Conservation (phyloP, 2,888 invertebrate genomes). For the Ptychoptera contaminata region DNA sequence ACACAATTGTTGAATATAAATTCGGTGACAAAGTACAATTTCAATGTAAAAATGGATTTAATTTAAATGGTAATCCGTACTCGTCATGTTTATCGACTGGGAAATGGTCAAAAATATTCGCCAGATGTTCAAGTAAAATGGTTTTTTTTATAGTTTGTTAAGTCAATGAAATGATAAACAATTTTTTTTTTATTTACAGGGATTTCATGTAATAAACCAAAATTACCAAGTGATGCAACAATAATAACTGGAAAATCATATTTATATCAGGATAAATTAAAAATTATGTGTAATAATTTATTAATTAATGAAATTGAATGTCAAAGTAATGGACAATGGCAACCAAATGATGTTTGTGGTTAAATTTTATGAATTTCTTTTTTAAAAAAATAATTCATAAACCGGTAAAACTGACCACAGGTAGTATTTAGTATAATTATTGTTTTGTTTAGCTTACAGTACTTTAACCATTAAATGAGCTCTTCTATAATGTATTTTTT, state of each 20-base stretch:
- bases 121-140: constrained; percentile 34
- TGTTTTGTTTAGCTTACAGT: too few species aligned
- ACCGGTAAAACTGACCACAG: too few species aligned
- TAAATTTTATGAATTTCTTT: neutral
- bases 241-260: constrained; percentile 33
- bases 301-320: constrained; percentile 18
- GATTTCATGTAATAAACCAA: constrained; percentile 36
- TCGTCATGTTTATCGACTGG: constrained; percentile 32
- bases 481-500: too few species aligned
- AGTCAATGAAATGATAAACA: neutral
- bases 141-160: neutral
- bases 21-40: constrained; percentile 31
- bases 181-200: constrained; percentile 20
- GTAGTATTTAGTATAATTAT: too few species aligned
- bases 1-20: constrained; percentile 15
- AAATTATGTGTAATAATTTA: constrained; percentile 17
- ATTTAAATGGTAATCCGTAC: constrained; percentile 29
- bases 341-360: constrained; percentile 9
- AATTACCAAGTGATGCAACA: constrained; percentile 23
- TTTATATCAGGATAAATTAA: constrained; percentile 32
- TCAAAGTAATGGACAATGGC: constrained; percentile 19
- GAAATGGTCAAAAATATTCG: constrained; percentile 34
- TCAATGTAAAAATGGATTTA: constrained; percentile 33
- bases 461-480: too few species aligned
- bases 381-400: too few species aligned